Base-by-base conservation (phyloP, 1,140 invertebrate species). In the Orchestia grillus region DNA sequence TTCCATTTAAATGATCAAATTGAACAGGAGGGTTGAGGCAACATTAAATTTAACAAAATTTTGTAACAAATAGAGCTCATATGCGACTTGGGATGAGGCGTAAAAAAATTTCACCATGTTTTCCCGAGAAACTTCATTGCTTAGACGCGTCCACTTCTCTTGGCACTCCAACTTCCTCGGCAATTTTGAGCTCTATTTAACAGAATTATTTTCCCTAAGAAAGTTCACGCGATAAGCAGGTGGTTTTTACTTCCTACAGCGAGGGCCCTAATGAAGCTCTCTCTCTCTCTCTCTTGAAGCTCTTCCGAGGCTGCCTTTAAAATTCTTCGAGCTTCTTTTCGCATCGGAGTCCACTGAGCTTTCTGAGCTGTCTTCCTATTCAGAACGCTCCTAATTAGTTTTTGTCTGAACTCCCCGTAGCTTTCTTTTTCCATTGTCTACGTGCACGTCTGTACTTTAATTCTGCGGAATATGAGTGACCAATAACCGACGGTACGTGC, bases 151-250 rank as follows among this genome's bases (percentile, higher is more conserved):
- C 19, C 47, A 19, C 47, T 19, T 53, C 47, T 53, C 47, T 53
- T 53, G 47, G 47, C 47, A 53, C 47, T 53, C 36, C 8, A 87
- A 87, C 36, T 87, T 87, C 87, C 8, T 41, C 87, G 87, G 88
- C 36, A 90, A 6, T 43, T 90, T 42, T 15, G 43, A 90, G 88
- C 88, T 90, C 28, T 90, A 90, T 90, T 90, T 11, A 90, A 90
- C 42, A 3, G 42, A 44, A 90, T 90, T 42, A 90, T 90, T 41
- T 42, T 90, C 41, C 11, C 43, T 87, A 87, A 87, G 87, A 44
- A 90, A 90, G 88, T 41, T 90, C 43, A 90, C 41, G 41, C n/a
- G 88, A 90, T 44, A 90, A 90, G 88, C 43, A 44, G 41, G 88
- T 44, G 43, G 28, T 11, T 90, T 90, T 90, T 90, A 90, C 16